A percentile compares a stretch with the other conserved stretches of the same genome.
Conservation (phyloP, 1,140 invertebrate species). For the Chionoecetes opilio region DNA sequence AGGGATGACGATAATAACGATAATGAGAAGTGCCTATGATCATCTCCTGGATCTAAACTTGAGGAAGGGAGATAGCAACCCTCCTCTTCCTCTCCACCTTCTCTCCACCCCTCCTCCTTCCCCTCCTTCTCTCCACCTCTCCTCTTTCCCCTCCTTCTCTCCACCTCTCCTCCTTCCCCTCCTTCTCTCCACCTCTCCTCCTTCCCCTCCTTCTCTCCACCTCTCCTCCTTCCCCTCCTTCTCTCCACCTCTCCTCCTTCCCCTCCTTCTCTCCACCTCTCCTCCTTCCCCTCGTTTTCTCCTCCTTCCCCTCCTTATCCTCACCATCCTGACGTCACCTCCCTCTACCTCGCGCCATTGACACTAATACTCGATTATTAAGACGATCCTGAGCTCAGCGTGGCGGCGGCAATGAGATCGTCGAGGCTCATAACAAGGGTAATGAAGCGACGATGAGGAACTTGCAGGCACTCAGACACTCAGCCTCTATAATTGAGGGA, state of each 20-base stretch:
- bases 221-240: no score
- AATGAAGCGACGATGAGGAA: not conserved
- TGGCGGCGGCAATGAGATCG: conserved; percentile 10
- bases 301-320: not conserved
- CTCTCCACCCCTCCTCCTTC: no score
- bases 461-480: not conserved
- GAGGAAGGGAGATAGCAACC: not conserved
- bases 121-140: no score
- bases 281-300: not conserved
- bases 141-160: no score
- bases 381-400: conserved; percentile 11
- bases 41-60: not conserved
- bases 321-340: not conserved
- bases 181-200: no score
- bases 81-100: no score
- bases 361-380: conserved; percentile 22
- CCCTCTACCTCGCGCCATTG: not conserved
- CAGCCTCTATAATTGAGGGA: not conserved
- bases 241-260: not conserved
- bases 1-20: not conserved
- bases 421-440: not conserved
- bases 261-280: not conserved
- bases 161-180: no score
- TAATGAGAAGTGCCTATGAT: conserved; percentile 11
- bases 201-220: no score